phyloP scores from a whole-genome alignment of 1,140 invertebrate genomes.

The Nylanderia fulva region DNA sequence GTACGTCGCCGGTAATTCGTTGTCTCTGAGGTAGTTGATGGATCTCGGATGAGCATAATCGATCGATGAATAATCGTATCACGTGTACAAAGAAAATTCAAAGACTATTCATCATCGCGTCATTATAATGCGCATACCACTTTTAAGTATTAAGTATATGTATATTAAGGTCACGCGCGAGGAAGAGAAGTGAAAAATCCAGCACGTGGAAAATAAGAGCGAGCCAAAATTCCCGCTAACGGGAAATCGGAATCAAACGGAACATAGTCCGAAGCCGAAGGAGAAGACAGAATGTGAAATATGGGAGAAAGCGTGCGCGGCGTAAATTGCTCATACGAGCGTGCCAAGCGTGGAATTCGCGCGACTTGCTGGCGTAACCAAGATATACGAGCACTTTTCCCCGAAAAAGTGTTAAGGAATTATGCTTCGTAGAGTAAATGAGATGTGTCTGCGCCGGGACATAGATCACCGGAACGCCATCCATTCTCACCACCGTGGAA shows the following conservation, averaged over 20 bases:
- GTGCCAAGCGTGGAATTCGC: conserved; percentile 67
- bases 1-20: conserved; percentile 47
- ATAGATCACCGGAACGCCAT: conserved; percentile 83
- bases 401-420: conserved; percentile 85
- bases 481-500: conserved; percentile 82
- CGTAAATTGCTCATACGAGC: conserved; percentile 69
- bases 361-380: conserved; percentile 80
- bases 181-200: neutral
- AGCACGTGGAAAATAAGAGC: neutral
- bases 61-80: conserved; percentile 42
- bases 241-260: conserved; percentile 57
- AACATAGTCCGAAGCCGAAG: conserved; percentile 36
- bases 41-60: conserved; percentile 26
- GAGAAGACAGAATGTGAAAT: conserved; percentile 64
- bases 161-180: too few species aligned
- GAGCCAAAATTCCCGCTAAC: conserved; percentile 26
- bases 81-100: neutral
- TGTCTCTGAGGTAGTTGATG: conserved; percentile 31
- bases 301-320: conserved; percentile 61
- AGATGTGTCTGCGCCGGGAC: conserved; percentile 83
- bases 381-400: conserved; percentile 82
- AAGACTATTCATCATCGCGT: neutral
- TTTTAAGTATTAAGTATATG: too few species aligned
- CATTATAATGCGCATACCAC: too few species aligned
- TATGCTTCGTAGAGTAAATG: conserved; percentile 84